Evolutionary conservation across 2,888 invertebrate species (phyloP).

Genomic region (Cryptus viduatorius): DNA sequence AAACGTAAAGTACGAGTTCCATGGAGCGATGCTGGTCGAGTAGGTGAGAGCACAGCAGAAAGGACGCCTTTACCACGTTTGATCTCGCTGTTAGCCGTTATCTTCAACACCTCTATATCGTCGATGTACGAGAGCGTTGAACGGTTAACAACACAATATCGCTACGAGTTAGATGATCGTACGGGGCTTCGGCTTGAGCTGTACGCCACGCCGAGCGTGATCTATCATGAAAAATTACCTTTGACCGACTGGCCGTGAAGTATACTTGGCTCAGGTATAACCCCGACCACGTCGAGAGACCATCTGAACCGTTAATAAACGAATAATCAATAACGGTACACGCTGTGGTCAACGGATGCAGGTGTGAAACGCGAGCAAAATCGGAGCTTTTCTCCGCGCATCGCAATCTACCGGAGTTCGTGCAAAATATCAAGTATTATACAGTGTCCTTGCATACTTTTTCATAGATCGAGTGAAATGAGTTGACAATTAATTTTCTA

Average conservation of each 20-base stretch:
- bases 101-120: conserved; percentile 79
- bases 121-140: conserved; percentile 40
- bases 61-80: conserved; percentile 81
- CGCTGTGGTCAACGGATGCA: conserved; percentile 21
- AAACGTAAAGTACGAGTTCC: conserved; percentile 45
- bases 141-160: conserved; percentile 40
- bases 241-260: conserved; percentile 80
- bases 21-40: conserved; percentile 39
- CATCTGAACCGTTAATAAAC: conserved; percentile 66
- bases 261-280: conserved; percentile 76
- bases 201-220: conserved; percentile 82
- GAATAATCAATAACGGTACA: conserved; percentile 68
- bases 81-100: conserved; percentile 81
- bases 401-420: not conserved
- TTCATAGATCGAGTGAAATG: not conserved
- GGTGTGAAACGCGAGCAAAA: conserved; percentile 30
- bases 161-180: conserved; percentile 17
- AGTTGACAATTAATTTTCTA: not conserved
- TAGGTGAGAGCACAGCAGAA: conserved; percentile 71
- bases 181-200: conserved; percentile 18
- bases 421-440: conserved; percentile 12
- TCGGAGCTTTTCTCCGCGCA: conserved; percentile 4
- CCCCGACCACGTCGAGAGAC: not conserved
- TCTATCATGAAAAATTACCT: conserved; percentile 85
- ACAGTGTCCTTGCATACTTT: not conserved